Base-by-base conservation (phyloP, 2,797 vertebrate species). In the Discoglossus pictus region DNA sequence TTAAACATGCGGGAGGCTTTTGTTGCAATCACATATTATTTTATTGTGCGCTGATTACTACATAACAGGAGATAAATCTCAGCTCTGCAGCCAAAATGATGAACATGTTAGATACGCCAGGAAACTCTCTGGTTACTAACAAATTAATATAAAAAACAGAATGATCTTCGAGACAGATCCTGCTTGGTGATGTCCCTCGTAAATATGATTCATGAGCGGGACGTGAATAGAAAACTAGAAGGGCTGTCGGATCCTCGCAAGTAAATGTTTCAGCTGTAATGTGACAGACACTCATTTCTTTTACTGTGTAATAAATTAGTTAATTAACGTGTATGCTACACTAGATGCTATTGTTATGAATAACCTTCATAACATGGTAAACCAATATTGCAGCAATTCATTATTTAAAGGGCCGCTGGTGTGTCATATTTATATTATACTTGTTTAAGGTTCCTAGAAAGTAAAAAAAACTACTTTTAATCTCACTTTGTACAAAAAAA, bases 151-250 rank as follows among this genome's bases (percentile, higher is more conserved):
- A 31, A 31, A 46, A 50, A 17, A 18, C 13, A 5, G 35, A 51
- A 62, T 43, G 27, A 65, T 17, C 42, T 47, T 36, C 17, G 20
- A 24, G 39, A 55, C 52, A 47, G 39, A 31, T 16, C n/a, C n/a
- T 24, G 34, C 50, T 31, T 23, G 52, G 39, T 13, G n/a, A 2
- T 36, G n/a, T 16, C 24, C 39, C 50, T 34, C 8, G 35, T 58
- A 66, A 58, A 47, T 56, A 50, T 66, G 52, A 66, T 66, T 58
- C 53, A 27, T 36, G 9, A 6, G 52, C 40, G 13, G 58, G 27
- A n/a, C 3, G 4, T 7, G 11, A 4, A 20, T 62, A n/a, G n/a
- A n/a, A n/a, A n/a, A n/a, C n/a, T n/a, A n/a, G n/a, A n/a, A n/a
- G n/a, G n/a, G n/a, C 20, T 47, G n/a, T 7, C 35, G 20, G 40